Base-by-base conservation (phyloP, 2,797 vertebrate genomes). In the Takifugu rubripes region DNA sequence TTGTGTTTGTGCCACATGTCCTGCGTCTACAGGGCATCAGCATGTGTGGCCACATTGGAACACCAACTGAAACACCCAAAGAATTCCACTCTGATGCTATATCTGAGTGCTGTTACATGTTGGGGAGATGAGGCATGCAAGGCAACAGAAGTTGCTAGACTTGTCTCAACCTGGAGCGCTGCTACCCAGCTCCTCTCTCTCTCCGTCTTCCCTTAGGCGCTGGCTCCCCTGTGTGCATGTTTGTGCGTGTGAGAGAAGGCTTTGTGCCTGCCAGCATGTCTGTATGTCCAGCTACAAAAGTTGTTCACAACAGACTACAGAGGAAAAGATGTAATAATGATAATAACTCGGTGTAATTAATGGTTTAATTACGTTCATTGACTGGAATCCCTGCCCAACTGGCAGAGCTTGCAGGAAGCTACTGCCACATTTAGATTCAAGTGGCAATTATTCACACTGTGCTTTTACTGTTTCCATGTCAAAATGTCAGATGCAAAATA, bases 141-240 rank as follows among this genome's bases (percentile, higher is more conserved):
- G 62, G 56, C 51, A 49, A 40, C 36, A 40, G 36, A 12, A 14
- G 36, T 40, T 14, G 11, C 36, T 40, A 11, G 36, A 40, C 36
- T 40, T 40, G 36, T 40, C 12, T 40, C 36, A 70, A 76, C 78
- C 59, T 72, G 68, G 70, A 64, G 36, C 43, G 42, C 36, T 59
- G 54, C 16, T 48, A 42, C 49, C 40, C 25, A 53, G 7, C 52
- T 43, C 15, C 27, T 54, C 48, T 17, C 24, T 21, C 21, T 21
- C 21, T 21, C 21, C 21, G 21, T 21, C 21, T 54, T 52, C 49
- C 72, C 51, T 17, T 3, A 62, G 67, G 61, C 63, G 51, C 24
- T 48, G 25, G 51, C 25, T 45, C 6, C 2, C 3, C 49, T 46
- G 16, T 24, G 44, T 49, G n/a, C 47, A 4, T 47, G 8, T 58